phyloP scores from a whole-genome alignment of 2,888 invertebrate species.

The Pyrgus malvae region DNA sequence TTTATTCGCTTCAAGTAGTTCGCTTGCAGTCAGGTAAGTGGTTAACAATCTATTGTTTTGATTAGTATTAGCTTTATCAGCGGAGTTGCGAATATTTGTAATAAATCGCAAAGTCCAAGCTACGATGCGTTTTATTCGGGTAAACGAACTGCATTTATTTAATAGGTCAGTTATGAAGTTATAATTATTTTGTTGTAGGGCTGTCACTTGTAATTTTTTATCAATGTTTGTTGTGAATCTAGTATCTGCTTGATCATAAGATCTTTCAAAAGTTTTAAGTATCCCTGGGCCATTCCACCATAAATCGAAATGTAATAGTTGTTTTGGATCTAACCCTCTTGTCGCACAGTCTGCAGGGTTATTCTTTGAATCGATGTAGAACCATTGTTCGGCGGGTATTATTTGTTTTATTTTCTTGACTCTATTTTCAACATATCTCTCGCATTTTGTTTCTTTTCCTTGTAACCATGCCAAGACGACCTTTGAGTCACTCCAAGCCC shows the following conservation, averaged over 20 bases:
- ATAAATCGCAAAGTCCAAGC: neutral
- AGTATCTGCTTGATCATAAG: neutral
- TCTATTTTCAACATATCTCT: neutral
- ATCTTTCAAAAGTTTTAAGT: neutral
- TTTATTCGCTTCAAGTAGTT: too few species aligned
- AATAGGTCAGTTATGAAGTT: too few species aligned
- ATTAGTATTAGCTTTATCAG: neutral
- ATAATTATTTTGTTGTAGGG: neutral
- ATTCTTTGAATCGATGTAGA: neutral
- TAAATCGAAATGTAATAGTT: neutral
- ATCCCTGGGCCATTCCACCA: neutral
- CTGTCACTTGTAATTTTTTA: neutral
- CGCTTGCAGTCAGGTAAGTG: too few species aligned
- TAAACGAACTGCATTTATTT: neutral
- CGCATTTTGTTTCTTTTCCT: neutral
- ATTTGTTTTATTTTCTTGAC: neutral
- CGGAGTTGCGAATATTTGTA: neutral
- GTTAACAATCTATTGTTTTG: neutral
- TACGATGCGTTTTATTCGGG: neutral
- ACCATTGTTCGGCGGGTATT: neutral
- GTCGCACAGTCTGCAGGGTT: neutral
- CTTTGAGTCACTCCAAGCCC: neutral
- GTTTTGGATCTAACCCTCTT: neutral
- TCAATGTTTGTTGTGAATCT: neutral
- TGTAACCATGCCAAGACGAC: neutral